Evolutionary conservation across 92 coral and sea anemone species (phyloP).

Genomic region (Phenganax stokvisi): DNA sequence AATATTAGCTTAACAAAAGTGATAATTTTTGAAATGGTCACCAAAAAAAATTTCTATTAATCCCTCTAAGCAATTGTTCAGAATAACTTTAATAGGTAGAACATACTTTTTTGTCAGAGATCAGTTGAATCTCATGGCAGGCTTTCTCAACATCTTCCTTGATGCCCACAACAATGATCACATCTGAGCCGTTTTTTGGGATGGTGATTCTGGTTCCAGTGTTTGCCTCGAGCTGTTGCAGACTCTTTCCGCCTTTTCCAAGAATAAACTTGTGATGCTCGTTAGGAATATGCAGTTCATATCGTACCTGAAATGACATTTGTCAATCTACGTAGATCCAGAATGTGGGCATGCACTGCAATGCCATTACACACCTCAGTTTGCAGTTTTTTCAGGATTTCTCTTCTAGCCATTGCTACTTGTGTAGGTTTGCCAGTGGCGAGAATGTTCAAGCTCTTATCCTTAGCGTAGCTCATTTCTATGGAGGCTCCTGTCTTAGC

Average conservation of each 20-base stretch:
- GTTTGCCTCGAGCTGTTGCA: slow-evolving; percentile 77
- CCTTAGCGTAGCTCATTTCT: slow-evolving; percentile 93
- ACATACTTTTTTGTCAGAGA: slow-evolving; percentile 84
- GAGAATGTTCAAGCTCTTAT: slow-evolving; percentile 87
- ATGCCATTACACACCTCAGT: slow-evolving; percentile 61
- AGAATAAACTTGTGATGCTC: slow-evolving; percentile 94
- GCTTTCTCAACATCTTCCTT: slow-evolving; percentile 96
- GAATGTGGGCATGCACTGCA: neutral
- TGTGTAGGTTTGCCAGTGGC: slow-evolving; percentile 96
- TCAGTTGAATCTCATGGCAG: slow-evolving; percentile 83
- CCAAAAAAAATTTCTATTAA: neutral
- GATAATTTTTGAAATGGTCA: neutral
- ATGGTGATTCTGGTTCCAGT: slow-evolving; percentile 93
- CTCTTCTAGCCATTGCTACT: slow-evolving; percentile 85
- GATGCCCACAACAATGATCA: slow-evolving; percentile 79
- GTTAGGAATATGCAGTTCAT: slow-evolving; percentile 74
- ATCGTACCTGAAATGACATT: slow-evolving; percentile 55
- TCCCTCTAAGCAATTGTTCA: neutral
- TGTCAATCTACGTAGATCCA: neutral
- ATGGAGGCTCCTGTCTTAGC: slow-evolving; percentile 94
- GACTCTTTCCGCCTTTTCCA: slow-evolving; percentile 88
- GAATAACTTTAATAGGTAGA: neutral
- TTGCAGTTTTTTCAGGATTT: slow-evolving; percentile 82
- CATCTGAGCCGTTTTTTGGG: slow-evolving; percentile 84
- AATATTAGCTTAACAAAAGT: too few species aligned